These are phyloP conservation scores for Trididemnum clinides DNA, from an alignment of 23 tunicate genomes.

Conservation along the genomic window DNA sequence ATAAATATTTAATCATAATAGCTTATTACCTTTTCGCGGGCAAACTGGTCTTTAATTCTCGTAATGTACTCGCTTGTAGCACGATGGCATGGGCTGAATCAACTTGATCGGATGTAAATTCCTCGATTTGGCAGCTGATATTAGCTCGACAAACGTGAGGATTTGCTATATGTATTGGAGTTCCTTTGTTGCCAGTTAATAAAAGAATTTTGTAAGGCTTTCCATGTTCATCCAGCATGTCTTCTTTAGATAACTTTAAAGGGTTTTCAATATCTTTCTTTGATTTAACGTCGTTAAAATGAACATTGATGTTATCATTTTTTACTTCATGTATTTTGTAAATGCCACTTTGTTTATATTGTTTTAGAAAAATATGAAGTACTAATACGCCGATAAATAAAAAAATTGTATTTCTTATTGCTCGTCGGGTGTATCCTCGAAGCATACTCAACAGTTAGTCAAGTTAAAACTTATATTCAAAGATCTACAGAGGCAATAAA, in stretches of 20 bases:
- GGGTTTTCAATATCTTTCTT: not conserved
- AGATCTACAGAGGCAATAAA: too few species aligned
- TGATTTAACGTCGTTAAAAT: too few species aligned
- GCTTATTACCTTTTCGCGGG: too few species aligned
- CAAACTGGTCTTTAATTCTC: too few species aligned
- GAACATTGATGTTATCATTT: too few species aligned
- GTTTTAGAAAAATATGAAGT: not conserved
- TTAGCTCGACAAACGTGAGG: conserved; percentile 68
- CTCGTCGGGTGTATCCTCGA: too few species aligned
- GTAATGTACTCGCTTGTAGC: conserved; percentile 16
- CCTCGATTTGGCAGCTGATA: conserved; percentile 70
- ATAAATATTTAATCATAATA: too few species aligned
- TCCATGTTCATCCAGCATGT: conserved; percentile 57
- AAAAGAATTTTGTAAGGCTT: conserved; percentile 36
- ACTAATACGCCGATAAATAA: too few species aligned
- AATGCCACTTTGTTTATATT: not conserved
- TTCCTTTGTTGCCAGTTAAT: conserved; percentile 32
- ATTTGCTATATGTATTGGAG: conserved; percentile 68
- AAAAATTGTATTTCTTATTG: too few species aligned
- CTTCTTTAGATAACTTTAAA: not conserved
- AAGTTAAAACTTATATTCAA: too few species aligned
- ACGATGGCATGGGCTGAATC: conserved; percentile 68
- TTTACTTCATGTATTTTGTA: not conserved
- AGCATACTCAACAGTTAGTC: too few species aligned
- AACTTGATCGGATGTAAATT: conserved; percentile 54